Evolutionary conservation across 2,888 invertebrate genomes (phyloP), one percentile per base, ranked within the genome.

Genomic region (Cataglyphis livida): DNA sequence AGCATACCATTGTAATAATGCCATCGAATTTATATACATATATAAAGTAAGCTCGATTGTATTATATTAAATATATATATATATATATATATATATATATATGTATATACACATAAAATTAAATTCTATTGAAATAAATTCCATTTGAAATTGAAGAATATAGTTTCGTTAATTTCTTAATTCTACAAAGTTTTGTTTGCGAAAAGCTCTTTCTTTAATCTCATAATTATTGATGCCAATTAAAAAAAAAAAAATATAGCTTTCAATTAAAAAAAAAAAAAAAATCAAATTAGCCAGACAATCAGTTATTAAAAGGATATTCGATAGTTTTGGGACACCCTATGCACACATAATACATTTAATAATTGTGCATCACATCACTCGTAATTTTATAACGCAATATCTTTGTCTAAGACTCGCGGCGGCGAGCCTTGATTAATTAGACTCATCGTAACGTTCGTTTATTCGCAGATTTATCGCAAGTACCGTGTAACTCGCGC

Each of bases 401-500:
- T 54, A 54, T 57, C 41, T 66, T 66, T 57, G 57, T 51, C 54
- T 21, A 15, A 64, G 38, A 5, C 44, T 57, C 15, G 21, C 32
- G 44, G 18, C 10, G 66, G 44, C 9, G 32, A 32, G 6, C 25
- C 15, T 38, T 21, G 28, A 9, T 44, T 68, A 78, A 78, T 78
- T 68, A 78, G 44, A 25, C 68, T 25, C 32, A 15, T 59, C 44
- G 32, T 59, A 59, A 68, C 78, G 32, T 66, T 28, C 59, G 15
- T n/a, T 66, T 57, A 57, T 78, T n/a, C n/a, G n/a, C n/a, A n/a
- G 66, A 66, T 66, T 78, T 57, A 57, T 68, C 78, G 59, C 68
- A 38, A 66, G 76, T 35, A 18, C n/a, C 65, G 65, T 54, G 65
- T 41, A 76, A 76, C 48, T 76, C 44, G 44, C 54, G 65, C 65